Evolutionary conservation across 2,797 vertebrate genomes (phyloP), one percentile per base, ranked within the genome.

Genomic region (Neosalanx taihuensis): DNA sequence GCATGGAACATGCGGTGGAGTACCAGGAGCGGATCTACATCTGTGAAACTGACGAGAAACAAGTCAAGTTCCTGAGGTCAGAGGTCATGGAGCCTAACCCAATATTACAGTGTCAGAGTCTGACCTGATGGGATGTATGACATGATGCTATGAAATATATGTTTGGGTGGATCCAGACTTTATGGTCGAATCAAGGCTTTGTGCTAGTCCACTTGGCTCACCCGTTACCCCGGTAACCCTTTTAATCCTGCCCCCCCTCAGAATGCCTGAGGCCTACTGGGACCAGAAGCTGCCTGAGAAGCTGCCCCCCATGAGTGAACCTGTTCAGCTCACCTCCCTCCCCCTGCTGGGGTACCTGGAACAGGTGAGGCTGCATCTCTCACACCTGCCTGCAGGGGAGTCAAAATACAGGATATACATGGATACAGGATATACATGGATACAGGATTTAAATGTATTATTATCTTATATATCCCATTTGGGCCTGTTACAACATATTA

Each of bases 281-380:
- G 81, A 95, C 78, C 93, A 94, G 84, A 95, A 87, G 80, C 92
- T 98, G 74, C 96, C 97, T 18, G 37, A 33, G 69, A 98, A 98
- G 90, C 89, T 96, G 61, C 97, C 96, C 71, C 96, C 97, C 1
- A 73, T 92, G 73, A 93, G 91, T 84, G 92, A 95, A 18, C 93
- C 95, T 17, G 51, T 96, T 20, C 56, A 79, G n/a, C 91, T 97
- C 75, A 95, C 94, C 26, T 93, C 93, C 61, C 94, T 99, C 73
- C 97, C 97, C 75, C 88, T 92, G 31, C 74, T 94, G 75, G 97
- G 97, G 77, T 99, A 98, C 84, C 87, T 99, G 81, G 96, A 99
- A 88, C 98, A 99, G 95, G 98, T 94, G 77, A 82, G 80, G 70
- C 33, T 7, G 9, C 35, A 37, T 7, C 53, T 57, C 49, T 49